Evolutionary conservation across 2,888 invertebrate species (phyloP), one percentile per base, ranked within the genome.

Genomic region (Nomada fabriciana): DNA sequence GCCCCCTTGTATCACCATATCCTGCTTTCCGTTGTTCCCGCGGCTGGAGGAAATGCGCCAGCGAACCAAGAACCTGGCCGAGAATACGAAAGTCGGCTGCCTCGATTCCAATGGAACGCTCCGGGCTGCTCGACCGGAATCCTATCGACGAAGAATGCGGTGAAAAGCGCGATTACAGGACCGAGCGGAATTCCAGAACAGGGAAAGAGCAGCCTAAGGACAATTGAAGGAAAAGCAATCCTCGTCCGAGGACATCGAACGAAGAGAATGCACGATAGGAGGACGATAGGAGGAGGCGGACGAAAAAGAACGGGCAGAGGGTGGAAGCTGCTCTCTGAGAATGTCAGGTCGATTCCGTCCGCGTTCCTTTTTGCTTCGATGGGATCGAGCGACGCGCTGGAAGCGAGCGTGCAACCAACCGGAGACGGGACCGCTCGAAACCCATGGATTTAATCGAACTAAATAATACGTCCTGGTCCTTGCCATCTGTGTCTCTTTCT

Each of bases 271-370:
- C 70, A 60, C 7, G 53, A 52, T 7, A 18, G n/a, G 18, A 15
- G 57, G 0, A n/a, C 36, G 13, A 42, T 11, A 7, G n/a, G 1
- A 18, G 43, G 18, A 20, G 42, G 43, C 42, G 18, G 36, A 68
- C n/a, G 69, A 64, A 60, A 73, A 15, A 57, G 67, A n/a, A 64
- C 18, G 7, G 79, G 20, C 13, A 29, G 69, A 57, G 80, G 23
- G 68, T 50, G 67, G 68, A 53, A 36, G 68, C 75, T 60, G 79
- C 57, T 84, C 75, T 76, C 88, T 86, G 88, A 80, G 88, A 86
- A 88, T 88, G 87, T 88, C 88, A 88, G 86, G 69, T 88, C 86
- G 87, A 88, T 86, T 85, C 65, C 74, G 70, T 84, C 59, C 72
- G 60, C 70, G 63, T 69, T 61, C 73, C 74, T 88, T 88, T 88